Evolutionary conservation across 2,888 invertebrate genomes (phyloP), one percentile per base, ranked within the genome.

Genomic region (Tyria jacobaeae): DNA sequence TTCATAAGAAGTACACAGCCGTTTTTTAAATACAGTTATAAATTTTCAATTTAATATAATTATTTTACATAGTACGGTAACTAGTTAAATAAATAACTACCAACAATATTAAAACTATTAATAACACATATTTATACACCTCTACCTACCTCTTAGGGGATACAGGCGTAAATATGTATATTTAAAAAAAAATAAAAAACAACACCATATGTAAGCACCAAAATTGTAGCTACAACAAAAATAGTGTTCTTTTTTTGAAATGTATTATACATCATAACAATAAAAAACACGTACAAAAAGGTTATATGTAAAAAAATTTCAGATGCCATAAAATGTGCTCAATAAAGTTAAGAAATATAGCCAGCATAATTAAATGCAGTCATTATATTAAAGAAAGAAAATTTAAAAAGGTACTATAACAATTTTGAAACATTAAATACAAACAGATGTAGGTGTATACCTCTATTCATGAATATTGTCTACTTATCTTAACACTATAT

Each of bases 1-100:
- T 68, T 82, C 78, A 80, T 89, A 89, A 82, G 84, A 92, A 92
- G 89, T 92, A 92, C 92, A 93, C 92, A 93, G 92, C 92, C 92
- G 87, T 91, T 87, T 87, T 62, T 85, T 81, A 85, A 79, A 86
- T 77, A 70, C 62, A 68, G 7, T 17, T 24, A 56, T 63, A 52
- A 76, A 68, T 47, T 74, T 75, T 70, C 70, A 73, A 62, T 67
- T 62, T 68, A 60, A 68, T 52, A 60, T 58, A 63, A 70, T 61
- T 49, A 50, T 53, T 50, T 55, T 41, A 70, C 64, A 57, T 69
- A 64, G 25, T 66, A n/a, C 48, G 49, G 70, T 53, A 62, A 64
- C 51, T 66, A 67, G 64, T 63, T 63, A 64, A 73, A 71, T 70
- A 73, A 78, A 73, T 78, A 78, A 70, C 49, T 68, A 68, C 6